Evolutionary conservation across 2,797 vertebrate species (phyloP).

Genomic region (Neomorphus geoffroyi): DNA sequence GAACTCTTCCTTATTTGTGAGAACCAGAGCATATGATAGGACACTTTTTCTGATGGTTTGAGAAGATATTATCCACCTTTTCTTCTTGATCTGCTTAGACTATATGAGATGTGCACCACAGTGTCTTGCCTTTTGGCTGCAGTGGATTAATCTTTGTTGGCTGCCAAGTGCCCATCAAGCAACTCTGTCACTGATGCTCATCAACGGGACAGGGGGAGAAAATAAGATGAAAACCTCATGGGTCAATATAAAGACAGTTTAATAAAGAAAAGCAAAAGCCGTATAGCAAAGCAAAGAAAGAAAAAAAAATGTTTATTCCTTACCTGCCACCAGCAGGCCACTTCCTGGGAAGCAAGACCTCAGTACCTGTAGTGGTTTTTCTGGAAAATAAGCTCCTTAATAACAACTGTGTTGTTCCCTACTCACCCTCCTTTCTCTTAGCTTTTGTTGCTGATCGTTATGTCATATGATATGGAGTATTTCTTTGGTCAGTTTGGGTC

Average conservation of each 20-base stretch:
- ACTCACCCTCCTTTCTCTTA: not conserved
- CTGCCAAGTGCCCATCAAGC: not conserved
- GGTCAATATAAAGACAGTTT: not conserved
- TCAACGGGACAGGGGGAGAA: not conserved
- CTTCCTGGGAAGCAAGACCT: not conserved
- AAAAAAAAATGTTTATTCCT: not conserved
- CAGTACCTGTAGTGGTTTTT: not conserved
- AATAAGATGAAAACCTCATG: not conserved
- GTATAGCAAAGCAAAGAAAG: not conserved
- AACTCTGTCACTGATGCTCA: not conserved
- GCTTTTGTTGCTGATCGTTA: not conserved
- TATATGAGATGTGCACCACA: not conserved
- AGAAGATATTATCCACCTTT: not conserved
- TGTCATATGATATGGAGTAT: not conserved
- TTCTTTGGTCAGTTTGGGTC: not conserved
- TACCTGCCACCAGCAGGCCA: not conserved
- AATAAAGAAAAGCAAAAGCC: not conserved
- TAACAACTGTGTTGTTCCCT: not conserved
- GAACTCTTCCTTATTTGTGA: not conserved
- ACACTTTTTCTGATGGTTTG: not conserved
- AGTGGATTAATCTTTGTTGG: not conserved
- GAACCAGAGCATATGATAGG: not conserved
- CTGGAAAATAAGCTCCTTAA: fast-evolving
- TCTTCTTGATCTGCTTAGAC: not conserved
- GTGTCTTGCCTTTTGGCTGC: not conserved